phyloP scores from a whole-genome alignment of 2,113 vertebrate species.

The Ardeotis arabs region DNA sequence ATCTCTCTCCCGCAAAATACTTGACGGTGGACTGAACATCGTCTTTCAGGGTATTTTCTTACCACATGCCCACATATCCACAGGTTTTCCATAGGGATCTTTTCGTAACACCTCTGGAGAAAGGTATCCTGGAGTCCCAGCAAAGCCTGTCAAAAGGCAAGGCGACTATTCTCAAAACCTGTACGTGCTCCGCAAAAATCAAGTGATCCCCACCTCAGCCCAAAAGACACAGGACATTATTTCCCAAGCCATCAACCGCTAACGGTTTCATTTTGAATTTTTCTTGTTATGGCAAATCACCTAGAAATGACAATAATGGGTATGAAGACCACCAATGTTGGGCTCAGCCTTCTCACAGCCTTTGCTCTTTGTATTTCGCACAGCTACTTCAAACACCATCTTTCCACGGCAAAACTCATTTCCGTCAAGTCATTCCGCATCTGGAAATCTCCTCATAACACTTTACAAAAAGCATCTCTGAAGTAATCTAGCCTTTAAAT shows the following conservation, averaged over 20 bases:
- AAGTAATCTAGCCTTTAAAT: neutral
- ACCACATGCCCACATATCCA: conserved; percentile 99
- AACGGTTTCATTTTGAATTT: neutral
- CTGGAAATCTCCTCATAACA: neutral
- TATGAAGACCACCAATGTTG: neutral
- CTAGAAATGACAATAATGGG: neutral
- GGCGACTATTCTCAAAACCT: neutral
- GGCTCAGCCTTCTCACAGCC: neutral
- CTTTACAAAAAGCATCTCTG: neutral
- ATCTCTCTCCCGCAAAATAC: neutral
- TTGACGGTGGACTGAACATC: neutral
- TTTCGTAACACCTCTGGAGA: conserved; percentile 96
- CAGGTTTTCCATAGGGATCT: conserved; percentile 96
- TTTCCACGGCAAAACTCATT: neutral
- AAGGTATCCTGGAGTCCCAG: conserved; percentile 95
- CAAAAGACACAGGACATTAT: neutral
- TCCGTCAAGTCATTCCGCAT: neutral
- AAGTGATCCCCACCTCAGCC: neutral
- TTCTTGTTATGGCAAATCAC: neutral
- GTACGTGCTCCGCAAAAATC: fast-evolving
- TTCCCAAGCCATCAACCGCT: neutral
- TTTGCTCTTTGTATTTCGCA: neutral
- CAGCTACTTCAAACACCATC: fast-evolving
- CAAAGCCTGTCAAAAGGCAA: conserved; percentile 83
- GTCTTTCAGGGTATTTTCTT: conserved; percentile 53